These are phyloP conservation scores for Oncorhynchus nerka DNA, from an alignment of 2,113 vertebrate genomes.

Conservation along the genomic window DNA sequence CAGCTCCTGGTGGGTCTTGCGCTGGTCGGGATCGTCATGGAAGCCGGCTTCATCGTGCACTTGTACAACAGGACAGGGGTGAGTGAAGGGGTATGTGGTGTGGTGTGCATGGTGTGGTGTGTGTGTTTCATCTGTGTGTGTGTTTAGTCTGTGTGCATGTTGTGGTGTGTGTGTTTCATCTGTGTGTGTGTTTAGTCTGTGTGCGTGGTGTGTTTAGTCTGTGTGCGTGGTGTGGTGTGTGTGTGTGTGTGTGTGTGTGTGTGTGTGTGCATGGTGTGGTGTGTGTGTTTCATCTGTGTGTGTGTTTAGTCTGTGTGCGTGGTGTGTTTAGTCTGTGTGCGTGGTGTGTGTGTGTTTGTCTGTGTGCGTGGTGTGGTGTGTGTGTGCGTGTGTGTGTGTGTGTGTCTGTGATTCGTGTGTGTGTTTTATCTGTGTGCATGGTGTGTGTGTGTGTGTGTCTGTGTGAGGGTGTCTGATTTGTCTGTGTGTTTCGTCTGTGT, in stretches of 20 bases:
- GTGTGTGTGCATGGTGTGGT: neutral
- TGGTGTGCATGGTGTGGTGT: constrained; percentile 21
- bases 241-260: constrained; percentile 1
- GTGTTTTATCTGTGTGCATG: neutral
- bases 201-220: neutral
- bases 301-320: neutral
- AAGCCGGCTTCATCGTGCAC: constrained; percentile 60
- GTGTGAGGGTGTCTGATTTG: neutral
- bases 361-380: neutral
- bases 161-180: neutral
- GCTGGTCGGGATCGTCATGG: constrained; percentile 51
- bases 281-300: neutral
- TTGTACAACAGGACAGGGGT: constrained; percentile 57
- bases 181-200: too few species aligned
- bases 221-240: neutral
- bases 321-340: neutral
- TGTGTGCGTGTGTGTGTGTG: neutral
- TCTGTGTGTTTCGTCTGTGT: neutral
- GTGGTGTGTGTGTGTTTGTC: neutral
- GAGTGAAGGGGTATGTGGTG: constrained; percentile 19
- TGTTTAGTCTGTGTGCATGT: neutral
- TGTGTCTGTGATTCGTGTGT: neutral
- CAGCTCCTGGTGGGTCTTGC: constrained; percentile 46
- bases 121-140: constrained; percentile 5
- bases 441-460: constrained; percentile 7